These are phyloP conservation scores for Eulemur rubriventer DNA, from an alignment of 2,797 vertebrate species.

Conservation along the genomic window DNA sequence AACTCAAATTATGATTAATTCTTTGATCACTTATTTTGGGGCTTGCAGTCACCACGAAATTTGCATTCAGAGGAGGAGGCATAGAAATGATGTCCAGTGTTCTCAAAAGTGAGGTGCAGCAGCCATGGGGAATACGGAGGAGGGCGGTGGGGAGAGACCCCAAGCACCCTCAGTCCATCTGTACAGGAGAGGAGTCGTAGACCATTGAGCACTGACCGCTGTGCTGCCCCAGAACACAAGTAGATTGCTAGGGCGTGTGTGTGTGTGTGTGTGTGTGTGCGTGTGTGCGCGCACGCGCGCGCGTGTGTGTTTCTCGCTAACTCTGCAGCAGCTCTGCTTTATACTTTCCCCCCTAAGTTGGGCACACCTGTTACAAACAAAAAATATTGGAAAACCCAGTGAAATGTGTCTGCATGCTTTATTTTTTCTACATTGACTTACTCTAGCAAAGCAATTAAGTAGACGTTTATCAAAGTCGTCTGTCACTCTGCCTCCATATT, in stretches of 20 bases:
- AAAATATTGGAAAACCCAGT: neutral
- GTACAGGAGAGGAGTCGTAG: neutral
- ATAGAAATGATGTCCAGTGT: neutral
- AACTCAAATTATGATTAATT: neutral
- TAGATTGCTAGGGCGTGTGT: neutral
- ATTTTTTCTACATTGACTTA: slow-evolving; percentile 73
- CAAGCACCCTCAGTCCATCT: neutral
- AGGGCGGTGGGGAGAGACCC: neutral
- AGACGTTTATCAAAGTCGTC: slow-evolving; percentile 87
- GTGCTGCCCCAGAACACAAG: neutral
- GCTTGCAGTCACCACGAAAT: neutral
- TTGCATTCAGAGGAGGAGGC: neutral
- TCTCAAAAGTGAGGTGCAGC: neutral
- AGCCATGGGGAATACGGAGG: neutral
- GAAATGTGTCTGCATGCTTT: neutral
- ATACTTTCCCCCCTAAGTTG: neutral
- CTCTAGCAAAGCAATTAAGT: slow-evolving; percentile 90
- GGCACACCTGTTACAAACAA: neutral
- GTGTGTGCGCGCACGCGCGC: fast-evolving
- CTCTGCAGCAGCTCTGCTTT: neutral
- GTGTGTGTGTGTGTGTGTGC: neutral
- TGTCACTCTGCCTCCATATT: slow-evolving; percentile 87
- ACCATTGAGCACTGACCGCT: fast-evolving
- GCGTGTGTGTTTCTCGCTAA: neutral
- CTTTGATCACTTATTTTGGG: neutral